Conservation (phyloP, 2,888 invertebrate species). For the Zhuqinia jingwanae region DNA sequence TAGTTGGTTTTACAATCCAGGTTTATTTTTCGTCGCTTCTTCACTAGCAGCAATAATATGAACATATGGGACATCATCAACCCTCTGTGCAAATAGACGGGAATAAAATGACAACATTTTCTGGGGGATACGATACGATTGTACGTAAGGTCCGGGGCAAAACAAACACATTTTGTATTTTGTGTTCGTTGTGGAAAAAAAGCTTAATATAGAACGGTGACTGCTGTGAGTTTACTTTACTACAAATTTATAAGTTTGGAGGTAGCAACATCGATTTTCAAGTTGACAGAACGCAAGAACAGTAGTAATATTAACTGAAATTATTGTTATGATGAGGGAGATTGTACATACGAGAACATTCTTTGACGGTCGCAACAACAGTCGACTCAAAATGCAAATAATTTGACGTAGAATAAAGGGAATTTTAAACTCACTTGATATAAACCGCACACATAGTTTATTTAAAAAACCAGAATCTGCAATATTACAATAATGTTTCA, state of each 20-base stretch:
- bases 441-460: too few species aligned
- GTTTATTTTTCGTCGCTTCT: background rate
- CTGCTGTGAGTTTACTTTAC: background rate
- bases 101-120: conserved; percentile 58
- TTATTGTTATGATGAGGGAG: too few species aligned
- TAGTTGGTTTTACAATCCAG: conserved; percentile 16
- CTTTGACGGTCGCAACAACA: too few species aligned
- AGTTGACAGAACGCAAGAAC: background rate
- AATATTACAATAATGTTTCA: too few species aligned
- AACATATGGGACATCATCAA: conserved; percentile 57
- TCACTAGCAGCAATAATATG: conserved; percentile 12
- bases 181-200: conserved; percentile 29
- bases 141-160: conserved; percentile 49
- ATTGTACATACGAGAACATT: too few species aligned
- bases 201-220: conserved; percentile 12
- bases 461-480: too few species aligned
- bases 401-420: too few species aligned
- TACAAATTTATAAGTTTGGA: background rate
- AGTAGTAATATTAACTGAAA: background rate
- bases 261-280: conserved; percentile 18
- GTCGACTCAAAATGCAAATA: too few species aligned
- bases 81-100: conserved; percentile 62
- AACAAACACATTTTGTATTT: conserved; percentile 35
- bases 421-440: too few species aligned
- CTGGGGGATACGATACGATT: conserved; percentile 20